These are phyloP conservation scores for Drosophila tripunctata DNA, from an alignment of 2,888 invertebrate genomes.

Conservation along the genomic window DNA sequence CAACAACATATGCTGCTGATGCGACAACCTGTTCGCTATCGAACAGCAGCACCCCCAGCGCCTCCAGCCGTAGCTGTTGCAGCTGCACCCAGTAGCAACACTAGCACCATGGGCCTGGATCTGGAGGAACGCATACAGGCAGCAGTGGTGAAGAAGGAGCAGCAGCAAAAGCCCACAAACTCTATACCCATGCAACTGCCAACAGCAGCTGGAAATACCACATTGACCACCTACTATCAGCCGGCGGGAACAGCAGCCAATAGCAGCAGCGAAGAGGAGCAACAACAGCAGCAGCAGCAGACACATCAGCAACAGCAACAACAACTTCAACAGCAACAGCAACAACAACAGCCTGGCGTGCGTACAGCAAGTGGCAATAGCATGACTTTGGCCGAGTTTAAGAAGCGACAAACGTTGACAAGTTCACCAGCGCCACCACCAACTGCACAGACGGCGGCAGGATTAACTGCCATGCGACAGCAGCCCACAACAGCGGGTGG, in stretches of 20 bases:
- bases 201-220: slow-evolving; percentile 60
- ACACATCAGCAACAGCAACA: slow-evolving; percentile 45
- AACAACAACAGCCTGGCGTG: slow-evolving; percentile 49
- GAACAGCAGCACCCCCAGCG: slow-evolving; percentile 41
- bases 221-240: slow-evolving; percentile 79
- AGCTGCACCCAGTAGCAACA: slow-evolving; percentile 9
- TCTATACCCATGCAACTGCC: slow-evolving; percentile 32
- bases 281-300: slow-evolving; percentile 52
- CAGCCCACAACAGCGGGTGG: slow-evolving; percentile 34
- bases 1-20: slow-evolving; percentile 65
- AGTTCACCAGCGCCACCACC: slow-evolving; percentile 39
- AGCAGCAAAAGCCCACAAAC: slow-evolving; percentile 47
- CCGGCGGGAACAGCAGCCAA: slow-evolving; percentile 29
- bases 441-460: no score
- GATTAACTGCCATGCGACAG: slow-evolving; percentile 37
- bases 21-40: slow-evolving; percentile 56
- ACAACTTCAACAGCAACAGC: slow-evolving; percentile 35
- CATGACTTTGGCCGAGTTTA: slow-evolving; percentile 81
- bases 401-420: slow-evolving; percentile 74
- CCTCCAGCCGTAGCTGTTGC: background rate
- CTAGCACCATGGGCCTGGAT: slow-evolving; percentile 69
- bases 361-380: slow-evolving; percentile 79
- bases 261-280: slow-evolving; percentile 75
- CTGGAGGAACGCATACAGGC: slow-evolving; percentile 84
- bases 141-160: slow-evolving; percentile 82